Evolutionary conservation across 2,797 vertebrate genomes (phyloP), one percentile per base, ranked within the genome.

Genomic region (Parambassis ranga): DNA sequence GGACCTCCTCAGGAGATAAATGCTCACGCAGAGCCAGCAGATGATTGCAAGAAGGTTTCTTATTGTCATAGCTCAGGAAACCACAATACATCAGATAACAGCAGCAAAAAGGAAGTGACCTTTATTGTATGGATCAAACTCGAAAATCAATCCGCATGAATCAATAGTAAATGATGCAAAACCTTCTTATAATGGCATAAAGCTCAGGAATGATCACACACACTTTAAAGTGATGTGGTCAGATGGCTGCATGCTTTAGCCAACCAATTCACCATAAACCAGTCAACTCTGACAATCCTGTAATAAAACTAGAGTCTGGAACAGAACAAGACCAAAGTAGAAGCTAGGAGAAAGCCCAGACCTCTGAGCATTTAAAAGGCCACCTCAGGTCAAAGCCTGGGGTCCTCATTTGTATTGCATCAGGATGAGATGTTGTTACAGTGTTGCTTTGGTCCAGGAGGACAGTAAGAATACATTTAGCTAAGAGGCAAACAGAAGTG

Each of bases 141-240:
- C n/a, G n/a, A n/a, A n/a, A n/a, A n/a, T n/a, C n/a, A n/a, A n/a
- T n/a, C n/a, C n/a, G 37, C 41, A 51, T 33, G 11, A 67, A 55
- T 74, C 47, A 16, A 44, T 42, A 27, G 38, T 11, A 70, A 71
- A 78, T 61, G 41, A 59, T 65, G 46, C 57, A 71, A 68, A 76
- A 71, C 52, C 50, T n/a, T n/a, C 26, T 50, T 52, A 69, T 30
- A 10, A 42, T 15, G 41, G 33, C 58, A 53, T 41, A 46, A 47
- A 44, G 42, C 37, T 51, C 15, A 20, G 46, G 18, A 57, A 51
- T 68, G 58, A 57, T 26, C 59, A 33, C 55, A 50, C 42, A 31
- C 41, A 61, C 23, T 13, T 36, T 27, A 36, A 48, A 42, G 31
- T 22, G 8, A 14, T 50, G 39, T 68, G 53, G 35, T 49, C 30